Evolutionary conservation across 2,797 vertebrate genomes (phyloP), one percentile per base, ranked within the genome.

Genomic region (Gadopsis marmoratus): DNA sequence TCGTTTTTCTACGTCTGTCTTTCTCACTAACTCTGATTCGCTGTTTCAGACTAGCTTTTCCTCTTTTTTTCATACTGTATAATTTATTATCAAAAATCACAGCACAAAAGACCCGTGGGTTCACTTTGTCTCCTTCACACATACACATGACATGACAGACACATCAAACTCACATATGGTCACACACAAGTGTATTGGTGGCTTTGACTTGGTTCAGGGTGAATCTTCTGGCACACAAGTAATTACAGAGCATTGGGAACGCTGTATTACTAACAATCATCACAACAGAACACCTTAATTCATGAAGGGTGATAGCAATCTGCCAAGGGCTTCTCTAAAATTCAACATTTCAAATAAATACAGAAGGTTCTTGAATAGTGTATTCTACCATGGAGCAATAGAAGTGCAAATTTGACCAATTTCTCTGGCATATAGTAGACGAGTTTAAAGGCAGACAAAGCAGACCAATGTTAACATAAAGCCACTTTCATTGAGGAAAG

Each of bases 401-500:
- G 41, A 66, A 62, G 26, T n/a, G 48, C 7, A 31, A 23, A 23
- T 51, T 62, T 64, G 59, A 72, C 48, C 35, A 41, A 66, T 48
- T 86, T 76, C n/a, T 71, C 47, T 69, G 29, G 33, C 17, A 70
- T 23, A 64, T 35, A 54, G 50, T 10, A 37, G 33, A 37, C 1
- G 0, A 21, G 4, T 29, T 70, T n/a, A 55, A 37, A 68, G 43
- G 53, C 26, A 61, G 33, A 79, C 39, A 71, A 48, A 50, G 26
- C 35, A 66, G 58, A 41, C 35, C 8, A 53, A 19, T 31, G 66
- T 82, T 71, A 60, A 76, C 60, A 58, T 61, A 1, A 77, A 83
- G 48, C 17, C 17, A 19, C n/a, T 60, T 13, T 71, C 3, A 74
- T 70, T 51, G 63, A 71, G 35, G 67, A 41, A 73, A 54, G 26